phyloP scores from a whole-genome alignment of 2,888 invertebrate species.

The Eremobia ochroleuca region DNA sequence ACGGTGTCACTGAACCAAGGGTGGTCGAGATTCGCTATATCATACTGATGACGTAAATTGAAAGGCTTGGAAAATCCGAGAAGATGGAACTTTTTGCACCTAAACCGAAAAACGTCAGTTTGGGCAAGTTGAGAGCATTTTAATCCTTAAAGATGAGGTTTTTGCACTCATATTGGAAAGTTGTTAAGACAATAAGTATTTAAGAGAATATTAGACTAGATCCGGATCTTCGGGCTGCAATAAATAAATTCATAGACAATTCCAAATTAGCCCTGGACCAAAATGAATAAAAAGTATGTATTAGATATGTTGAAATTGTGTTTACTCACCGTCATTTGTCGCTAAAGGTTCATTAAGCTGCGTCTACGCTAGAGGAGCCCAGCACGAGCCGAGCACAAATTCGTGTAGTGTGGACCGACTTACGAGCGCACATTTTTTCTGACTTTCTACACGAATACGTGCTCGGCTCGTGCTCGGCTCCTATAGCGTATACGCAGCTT shows the following conservation, averaged over 20 bases:
- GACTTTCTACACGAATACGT: too few relatives aligned
- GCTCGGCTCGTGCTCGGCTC: too few relatives aligned
- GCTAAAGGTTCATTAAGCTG: too few relatives aligned
- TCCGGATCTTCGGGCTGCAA: background rate
- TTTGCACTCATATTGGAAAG: background rate
- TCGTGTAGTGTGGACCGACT: too few relatives aligned
- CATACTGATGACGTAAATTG: conserved; percentile 49
- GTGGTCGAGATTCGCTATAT: conserved; percentile 60
- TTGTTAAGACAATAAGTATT: background rate
- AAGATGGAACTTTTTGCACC: conserved; percentile 15
- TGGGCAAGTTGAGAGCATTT: background rate
- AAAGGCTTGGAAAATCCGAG: background rate
- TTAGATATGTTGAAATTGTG: too few relatives aligned
- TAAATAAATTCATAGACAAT: background rate
- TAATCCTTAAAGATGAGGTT: background rate
- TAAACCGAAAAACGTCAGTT: background rate
- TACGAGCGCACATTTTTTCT: too few relatives aligned
- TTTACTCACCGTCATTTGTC: too few relatives aligned
- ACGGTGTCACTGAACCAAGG: conserved; percentile 74
- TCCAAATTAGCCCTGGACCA: background rate
- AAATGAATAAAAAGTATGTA: too few relatives aligned
- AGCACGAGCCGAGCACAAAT: too few relatives aligned
- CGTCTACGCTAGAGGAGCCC: too few relatives aligned
- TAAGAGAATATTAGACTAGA: background rate
- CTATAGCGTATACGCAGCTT: too few relatives aligned